Percentiles rank a stretch among this genome's conserved stretches.
Evolutionary conservation across 2,113 vertebrate genomes (phyloP).

Genomic region (Mus spicilegus): DNA sequence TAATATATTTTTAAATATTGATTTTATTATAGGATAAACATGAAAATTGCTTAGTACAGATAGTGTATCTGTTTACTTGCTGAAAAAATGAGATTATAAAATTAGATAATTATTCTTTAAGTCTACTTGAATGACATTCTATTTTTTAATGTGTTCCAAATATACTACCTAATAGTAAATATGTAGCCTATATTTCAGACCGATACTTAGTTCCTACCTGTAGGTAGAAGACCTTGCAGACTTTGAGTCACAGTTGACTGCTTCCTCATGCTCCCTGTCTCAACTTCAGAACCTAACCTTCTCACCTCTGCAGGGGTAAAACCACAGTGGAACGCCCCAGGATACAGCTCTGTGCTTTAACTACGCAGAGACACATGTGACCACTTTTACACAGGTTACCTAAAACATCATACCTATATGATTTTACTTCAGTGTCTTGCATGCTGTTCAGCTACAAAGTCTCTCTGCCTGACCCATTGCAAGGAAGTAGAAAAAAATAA

Average conservation of each 20-base stretch:
- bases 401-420: conserved; percentile 82
- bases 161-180: not conserved
- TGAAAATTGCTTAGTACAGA: not conserved
- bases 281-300: conserved; percentile 83
- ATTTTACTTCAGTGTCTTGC: conserved; percentile 87
- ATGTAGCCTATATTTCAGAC: not conserved
- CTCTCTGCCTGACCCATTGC: conserved; percentile 85
- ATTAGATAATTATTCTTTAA: not conserved
- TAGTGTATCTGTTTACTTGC: not conserved
- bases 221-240: conserved; percentile 9
- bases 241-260: conserved; percentile 55
- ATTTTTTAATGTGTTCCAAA: conserved; percentile 16
- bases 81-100: not conserved
- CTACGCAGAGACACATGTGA: conserved; percentile 88
- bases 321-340: conserved; percentile 86
- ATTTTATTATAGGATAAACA: conserved; percentile 8
- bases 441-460: conserved; percentile 85
- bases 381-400: conserved; percentile 88
- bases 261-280: conserved; percentile 74
- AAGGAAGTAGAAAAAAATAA: conserved; percentile 74
- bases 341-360: conserved; percentile 88
- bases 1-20: conserved; percentile 24
- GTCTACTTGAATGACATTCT: conserved; percentile 36
- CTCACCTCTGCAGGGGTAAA: conserved; percentile 90
- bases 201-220: conserved; percentile 42